phyloP scores from a whole-genome alignment of 1,140 invertebrate species.

The Leptopilina boulardi region DNA sequence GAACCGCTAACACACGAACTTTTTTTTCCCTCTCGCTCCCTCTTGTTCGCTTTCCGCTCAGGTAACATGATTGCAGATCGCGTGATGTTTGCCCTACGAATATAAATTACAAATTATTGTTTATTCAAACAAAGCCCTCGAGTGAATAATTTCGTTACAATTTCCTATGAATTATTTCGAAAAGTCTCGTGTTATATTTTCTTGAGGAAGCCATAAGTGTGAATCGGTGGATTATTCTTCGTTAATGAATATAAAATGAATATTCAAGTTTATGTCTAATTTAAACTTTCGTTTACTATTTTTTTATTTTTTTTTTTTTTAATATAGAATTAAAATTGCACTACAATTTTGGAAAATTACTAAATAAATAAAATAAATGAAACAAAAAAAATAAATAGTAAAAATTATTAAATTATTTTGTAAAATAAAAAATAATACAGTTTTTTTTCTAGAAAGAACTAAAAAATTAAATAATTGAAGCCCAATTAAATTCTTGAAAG shows the following conservation, averaged over 20 bases:
- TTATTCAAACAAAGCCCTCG: constrained; percentile 26
- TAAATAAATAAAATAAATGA: no score
- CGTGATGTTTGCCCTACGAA: constrained; percentile 46
- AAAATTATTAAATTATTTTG: no score
- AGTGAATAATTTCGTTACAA: constrained; percentile 57
- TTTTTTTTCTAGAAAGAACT: no score
- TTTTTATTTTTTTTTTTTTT: no score
- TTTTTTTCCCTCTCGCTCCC: background rate
- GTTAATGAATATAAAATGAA: constrained; percentile 6
- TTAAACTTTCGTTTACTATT: no score
- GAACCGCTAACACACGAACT: background rate
- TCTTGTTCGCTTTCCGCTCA: background rate
- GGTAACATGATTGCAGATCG: constrained; percentile 41
- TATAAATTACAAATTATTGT: constrained; percentile 59
- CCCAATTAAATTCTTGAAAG: no score
- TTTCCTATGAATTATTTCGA: constrained; percentile 47
- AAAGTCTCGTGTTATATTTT: background rate
- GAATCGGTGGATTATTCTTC: constrained; percentile 3
- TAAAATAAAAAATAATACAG: no score
- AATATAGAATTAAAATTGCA: no score
- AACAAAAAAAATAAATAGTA: no score
- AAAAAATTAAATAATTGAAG: no score
- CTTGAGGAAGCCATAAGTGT: background rate
- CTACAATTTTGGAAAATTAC: no score
- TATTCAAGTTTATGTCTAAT: background rate